Percentiles rank a stretch among this genome's conserved stretches.
These are phyloP conservation scores for Leptinotarsa tumamoca DNA, from an alignment of 2,888 invertebrate species.

Conservation along the genomic window DNA sequence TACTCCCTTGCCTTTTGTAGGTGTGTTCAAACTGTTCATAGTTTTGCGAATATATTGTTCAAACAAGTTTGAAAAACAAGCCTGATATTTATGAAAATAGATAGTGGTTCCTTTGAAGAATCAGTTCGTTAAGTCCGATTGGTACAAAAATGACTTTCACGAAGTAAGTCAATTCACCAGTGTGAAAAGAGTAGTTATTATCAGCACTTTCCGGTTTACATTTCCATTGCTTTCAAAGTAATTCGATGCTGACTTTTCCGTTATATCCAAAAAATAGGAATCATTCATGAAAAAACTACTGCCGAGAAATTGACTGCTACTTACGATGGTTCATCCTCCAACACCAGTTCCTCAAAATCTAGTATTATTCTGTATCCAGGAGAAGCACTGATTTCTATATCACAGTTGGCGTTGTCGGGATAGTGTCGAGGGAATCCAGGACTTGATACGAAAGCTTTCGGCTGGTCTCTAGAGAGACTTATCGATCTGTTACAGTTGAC, in stretches of 20 bases:
- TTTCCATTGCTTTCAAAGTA: no score
- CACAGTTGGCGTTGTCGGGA: conserved; percentile 81
- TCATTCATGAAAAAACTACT: neutral
- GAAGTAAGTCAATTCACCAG: no score
- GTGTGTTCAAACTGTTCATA: no score
- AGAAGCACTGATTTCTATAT: conserved; percentile 77
- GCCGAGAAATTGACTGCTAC: conserved; percentile 49
- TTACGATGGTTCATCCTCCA: conserved; percentile 84
- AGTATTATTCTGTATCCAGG: conserved; percentile 77
- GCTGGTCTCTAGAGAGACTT: conserved; percentile 74
- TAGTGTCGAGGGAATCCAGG: conserved; percentile 86
- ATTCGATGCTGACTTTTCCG: neutral
- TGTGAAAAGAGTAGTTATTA: no score
- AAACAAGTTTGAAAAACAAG: no score
- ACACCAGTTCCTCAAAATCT: conserved; percentile 81
- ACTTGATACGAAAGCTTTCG: conserved; percentile 78
- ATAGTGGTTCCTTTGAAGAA: no score
- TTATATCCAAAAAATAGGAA: neutral
- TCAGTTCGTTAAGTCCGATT: no score
- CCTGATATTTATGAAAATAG: no score
- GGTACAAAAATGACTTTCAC: no score
- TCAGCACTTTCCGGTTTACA: no score
- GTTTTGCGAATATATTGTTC: no score
- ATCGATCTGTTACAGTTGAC: conserved; percentile 79
- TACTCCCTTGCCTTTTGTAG: no score